Base-by-base conservation (phyloP, 2,888 invertebrate species). In the Hemithea aestivaria region DNA sequence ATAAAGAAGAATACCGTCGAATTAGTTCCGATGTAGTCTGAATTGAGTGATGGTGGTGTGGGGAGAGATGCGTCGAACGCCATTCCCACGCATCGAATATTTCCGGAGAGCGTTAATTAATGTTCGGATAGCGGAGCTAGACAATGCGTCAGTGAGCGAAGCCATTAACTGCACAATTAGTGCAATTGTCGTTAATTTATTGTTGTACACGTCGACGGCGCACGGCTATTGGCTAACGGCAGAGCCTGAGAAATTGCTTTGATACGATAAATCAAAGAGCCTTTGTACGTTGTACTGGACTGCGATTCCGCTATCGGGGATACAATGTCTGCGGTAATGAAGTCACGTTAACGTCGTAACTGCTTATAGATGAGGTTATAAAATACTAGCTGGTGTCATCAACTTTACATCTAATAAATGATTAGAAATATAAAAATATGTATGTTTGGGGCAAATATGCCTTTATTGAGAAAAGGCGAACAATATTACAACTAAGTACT, bases 181-280 rank as follows among this genome's bases (percentile, higher is more conserved):
- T 79, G 79, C 83, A 83, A 84, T 84, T 83, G 83, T 75, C 69
- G 74, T 77, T 78, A 83, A 85, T 84, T 80, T 80, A 83, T 82
- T 68, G 73, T 70, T 53, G 69, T 61, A 56, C 63, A 66, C 63
- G 67, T 70, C 73, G 65, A 56, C 66, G 51, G 59, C 43, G 53
- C 53, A 40, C 43, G 31, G 42, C 51, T 48, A 40, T 44, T 47
- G 40, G 39, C 40, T 32, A 43, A 33, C 38, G 45, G 46, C 34
- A 40, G 29, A 43, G 40, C 39, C 48, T 39, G 45, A 46, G 42
- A 46, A 40, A 48, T 45, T 36, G 48, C 40, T 26, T 36, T 43
- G 32, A 27, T 29, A 33, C 33, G 35, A 45, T 47, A 48, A 49
- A 51, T 51, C 50, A 49, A 50, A 47, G 36, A 16, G 39, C 28